Percentiles rank a stretch among this genome's conserved stretches.
phyloP scores from a whole-genome alignment of 2,888 invertebrate species.

The Idaea straminata region DNA sequence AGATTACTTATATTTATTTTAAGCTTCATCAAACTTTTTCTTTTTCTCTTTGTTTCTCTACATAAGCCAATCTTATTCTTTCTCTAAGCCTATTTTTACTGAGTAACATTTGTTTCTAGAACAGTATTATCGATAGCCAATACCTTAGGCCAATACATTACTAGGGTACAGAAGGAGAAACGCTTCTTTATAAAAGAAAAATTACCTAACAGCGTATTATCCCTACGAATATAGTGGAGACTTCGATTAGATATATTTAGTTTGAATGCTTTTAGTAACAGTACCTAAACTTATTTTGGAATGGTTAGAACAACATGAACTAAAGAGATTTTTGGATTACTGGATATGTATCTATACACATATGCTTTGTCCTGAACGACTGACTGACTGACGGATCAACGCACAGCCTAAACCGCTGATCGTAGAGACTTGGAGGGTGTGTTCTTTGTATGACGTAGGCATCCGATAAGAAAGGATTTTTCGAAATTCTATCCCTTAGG shows the following conservation, averaged over 20 bases:
- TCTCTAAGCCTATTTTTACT: not conserved
- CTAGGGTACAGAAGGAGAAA: slow-evolving; percentile 1
- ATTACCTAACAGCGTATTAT: not conserved
- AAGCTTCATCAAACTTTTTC: not conserved
- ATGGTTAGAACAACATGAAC: too few relatives aligned
- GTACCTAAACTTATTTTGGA: not conserved
- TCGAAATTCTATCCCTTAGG: too few relatives aligned
- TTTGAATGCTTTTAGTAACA: not conserved
- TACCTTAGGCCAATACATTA: not conserved
- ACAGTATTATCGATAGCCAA: slow-evolving; percentile 1
- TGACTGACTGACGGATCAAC: too few relatives aligned
- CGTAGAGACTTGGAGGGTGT: too few relatives aligned
- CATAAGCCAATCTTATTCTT: not conserved
- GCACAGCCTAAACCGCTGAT: too few relatives aligned
- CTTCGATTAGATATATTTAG: not conserved
- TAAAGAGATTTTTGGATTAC: too few relatives aligned
- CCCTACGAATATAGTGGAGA: not conserved
- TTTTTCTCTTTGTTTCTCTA: not conserved
- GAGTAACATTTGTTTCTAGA: not conserved
- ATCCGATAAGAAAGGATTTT: too few relatives aligned
- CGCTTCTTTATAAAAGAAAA: not conserved
- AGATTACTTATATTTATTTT: not conserved
- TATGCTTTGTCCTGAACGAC: too few relatives aligned
- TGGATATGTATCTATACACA: too few relatives aligned
- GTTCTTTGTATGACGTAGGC: too few relatives aligned